Base-by-base conservation (phyloP, 2,797 vertebrate genomes). In the Danio kyathit region DNA sequence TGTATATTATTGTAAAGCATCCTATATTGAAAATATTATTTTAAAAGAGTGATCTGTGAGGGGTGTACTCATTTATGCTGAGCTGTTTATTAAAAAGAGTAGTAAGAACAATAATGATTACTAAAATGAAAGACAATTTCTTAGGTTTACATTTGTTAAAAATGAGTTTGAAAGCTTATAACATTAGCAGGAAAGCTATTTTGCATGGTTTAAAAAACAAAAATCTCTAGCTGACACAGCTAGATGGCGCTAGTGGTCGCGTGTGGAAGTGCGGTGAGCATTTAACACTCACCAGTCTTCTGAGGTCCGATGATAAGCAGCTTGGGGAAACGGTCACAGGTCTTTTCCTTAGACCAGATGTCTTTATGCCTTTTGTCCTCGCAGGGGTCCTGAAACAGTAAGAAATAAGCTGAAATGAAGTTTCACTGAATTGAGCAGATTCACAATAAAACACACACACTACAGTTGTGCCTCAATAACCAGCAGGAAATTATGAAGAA, bases 331-430 rank as follows among this genome's bases (percentile, higher is more conserved):
- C 97, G 95, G 87, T 99, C 97, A 89, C 98, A 99, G 4, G 97
- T 99, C 94, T 99, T 99, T 91, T 99, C 98, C 92, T 99, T 99
- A 79, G 97, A 99, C 98, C 98, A 99, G 90, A 99, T 99, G 91
- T 99, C 98, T 93, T 99, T 99, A 94, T 99, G 98, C 48, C 98
- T 95, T 91, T 99, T 99, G 94, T 99, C 98, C 90, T 99, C 97
- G 64, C 98, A 99, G 76, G 98, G 98, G 93, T 99, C 97, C 98
- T 99, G 91, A 90, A 89, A 82, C 1, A 48, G 38, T 6, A 64
- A 72, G 57, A 57, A 21, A 52, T 52, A 21, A 78, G 57, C 74
- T 61, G 65, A 52, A 51, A 73, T 44, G 51, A 67, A 80, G 60
- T 48, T 17, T 71, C 17, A 61, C 38, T 71, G 14, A 79, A 17